These are phyloP conservation scores for Xylocopa sonorina DNA, from an alignment of 1,140 invertebrate genomes.

Conservation along the genomic window DNA sequence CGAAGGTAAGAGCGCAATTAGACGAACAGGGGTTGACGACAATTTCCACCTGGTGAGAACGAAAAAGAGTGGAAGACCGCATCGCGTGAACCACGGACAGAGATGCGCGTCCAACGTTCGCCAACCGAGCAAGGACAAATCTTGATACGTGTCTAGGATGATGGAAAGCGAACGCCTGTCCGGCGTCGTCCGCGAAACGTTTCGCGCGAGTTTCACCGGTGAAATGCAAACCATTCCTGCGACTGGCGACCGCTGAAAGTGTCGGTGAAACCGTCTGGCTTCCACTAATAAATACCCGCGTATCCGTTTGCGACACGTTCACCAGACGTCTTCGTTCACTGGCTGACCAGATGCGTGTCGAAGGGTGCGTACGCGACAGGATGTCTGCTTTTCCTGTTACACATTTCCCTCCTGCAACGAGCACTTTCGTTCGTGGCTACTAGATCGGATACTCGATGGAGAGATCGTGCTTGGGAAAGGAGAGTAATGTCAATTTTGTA, in stretches of 20 bases:
- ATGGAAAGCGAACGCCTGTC: constrained; percentile 52
- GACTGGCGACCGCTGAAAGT: constrained; percentile 58
- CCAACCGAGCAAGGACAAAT: constrained; percentile 51
- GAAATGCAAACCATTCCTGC: constrained; percentile 72
- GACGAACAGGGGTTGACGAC: neutral
- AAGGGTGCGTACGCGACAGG: constrained; percentile 16
- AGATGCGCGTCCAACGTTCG: neutral
- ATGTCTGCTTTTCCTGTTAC: constrained; percentile 28
- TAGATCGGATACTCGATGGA: neutral
- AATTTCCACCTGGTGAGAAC: neutral
- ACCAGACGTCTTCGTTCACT: neutral
- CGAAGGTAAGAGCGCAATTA: neutral
- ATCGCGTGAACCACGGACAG: neutral
- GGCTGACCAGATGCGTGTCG: constrained; percentile 18
- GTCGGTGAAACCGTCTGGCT: constrained; percentile 65
- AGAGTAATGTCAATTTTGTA: too few relatives aligned
- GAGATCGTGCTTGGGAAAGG: too few relatives aligned
- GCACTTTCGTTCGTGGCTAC: constrained; percentile 11
- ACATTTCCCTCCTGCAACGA: neutral
- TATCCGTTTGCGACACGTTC: constrained; percentile 31
- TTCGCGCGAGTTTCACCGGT: constrained; percentile 68
- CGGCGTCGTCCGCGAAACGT: constrained; percentile 15
- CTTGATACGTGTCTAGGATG: constrained; percentile 5
- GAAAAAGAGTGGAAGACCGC: constrained; percentile 32
- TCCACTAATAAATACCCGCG: constrained; percentile 63